Percentiles rank a stretch among this genome's conserved stretches.
These are phyloP conservation scores for Promerops cafer DNA, from an alignment of 2,113 vertebrate species.

Conservation along the genomic window DNA sequence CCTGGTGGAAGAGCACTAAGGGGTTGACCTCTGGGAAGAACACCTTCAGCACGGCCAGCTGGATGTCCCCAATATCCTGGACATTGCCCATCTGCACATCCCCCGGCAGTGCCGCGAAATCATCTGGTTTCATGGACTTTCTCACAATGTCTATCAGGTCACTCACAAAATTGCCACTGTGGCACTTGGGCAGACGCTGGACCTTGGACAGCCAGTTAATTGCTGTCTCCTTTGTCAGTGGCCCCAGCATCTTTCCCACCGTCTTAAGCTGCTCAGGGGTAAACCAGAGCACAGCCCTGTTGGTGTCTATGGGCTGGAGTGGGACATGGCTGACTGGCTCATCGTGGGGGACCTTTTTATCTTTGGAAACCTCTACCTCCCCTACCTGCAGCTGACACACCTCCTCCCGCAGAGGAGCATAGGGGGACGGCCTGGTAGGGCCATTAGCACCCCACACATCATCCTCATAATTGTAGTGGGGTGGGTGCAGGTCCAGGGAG, in stretches of 20 bases:
- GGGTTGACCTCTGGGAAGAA: constrained; percentile 60
- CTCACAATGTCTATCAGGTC: constrained; percentile 57
- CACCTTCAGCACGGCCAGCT: constrained; percentile 27
- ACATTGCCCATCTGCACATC: constrained; percentile 57
- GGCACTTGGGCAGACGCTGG: constrained; percentile 39
- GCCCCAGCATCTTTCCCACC: constrained; percentile 47
- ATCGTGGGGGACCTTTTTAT: neutral
- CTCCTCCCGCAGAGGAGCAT: neutral
- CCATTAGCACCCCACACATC: constrained; percentile 25
- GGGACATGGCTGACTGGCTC: neutral
- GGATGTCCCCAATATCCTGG: constrained; percentile 5
- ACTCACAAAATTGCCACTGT: neutral
- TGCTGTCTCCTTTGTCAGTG: constrained; percentile 5
- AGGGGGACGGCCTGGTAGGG: constrained; percentile 24
- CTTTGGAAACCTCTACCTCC: neutral
- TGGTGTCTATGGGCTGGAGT: neutral
- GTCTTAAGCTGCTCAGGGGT: constrained; percentile 49
- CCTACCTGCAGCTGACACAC: neutral
- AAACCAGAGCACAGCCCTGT: constrained; percentile 36
- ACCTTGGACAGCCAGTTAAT: constrained; percentile 48
- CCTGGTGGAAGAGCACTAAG: constrained; percentile 60
- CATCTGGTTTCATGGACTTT: constrained; percentile 34
- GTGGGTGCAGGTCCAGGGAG: neutral
- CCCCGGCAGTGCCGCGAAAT: neutral
- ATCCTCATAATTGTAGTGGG: constrained; percentile 50